Evolutionary conservation across 2,113 vertebrate species (phyloP).

Genomic region (Hystrix cristata): DNA sequence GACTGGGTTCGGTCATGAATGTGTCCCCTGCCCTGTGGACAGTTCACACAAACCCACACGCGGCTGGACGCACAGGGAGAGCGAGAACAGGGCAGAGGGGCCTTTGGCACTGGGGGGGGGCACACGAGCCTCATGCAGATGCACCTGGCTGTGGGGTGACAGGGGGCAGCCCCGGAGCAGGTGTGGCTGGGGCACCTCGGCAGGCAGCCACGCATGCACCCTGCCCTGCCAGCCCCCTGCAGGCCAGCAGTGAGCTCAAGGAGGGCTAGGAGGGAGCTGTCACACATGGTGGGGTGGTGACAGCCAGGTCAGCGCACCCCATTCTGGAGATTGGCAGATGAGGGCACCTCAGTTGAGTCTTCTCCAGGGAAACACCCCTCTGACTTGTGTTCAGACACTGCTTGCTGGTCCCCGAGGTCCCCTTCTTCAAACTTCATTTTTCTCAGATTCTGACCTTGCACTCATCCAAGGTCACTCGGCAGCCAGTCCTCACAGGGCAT

Average conservation of each 20-base stretch:
- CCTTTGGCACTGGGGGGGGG: background rate
- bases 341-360: background rate
- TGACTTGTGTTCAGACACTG: background rate
- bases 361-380: rapidly evolving
- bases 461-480: rapidly evolving
- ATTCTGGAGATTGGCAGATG: background rate
- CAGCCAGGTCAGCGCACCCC: rapidly evolving
- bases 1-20: rapidly evolving
- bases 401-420: background rate
- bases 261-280: background rate
- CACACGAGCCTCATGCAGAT: rapidly evolving
- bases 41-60: too few species aligned
- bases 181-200: background rate
- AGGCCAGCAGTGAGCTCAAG: background rate
- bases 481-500: rapidly evolving
- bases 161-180: rapidly evolving
- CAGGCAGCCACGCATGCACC: background rate
- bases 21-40: background rate
- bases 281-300: rapidly evolving
- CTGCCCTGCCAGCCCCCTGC: background rate
- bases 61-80: background rate
- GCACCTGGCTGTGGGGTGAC: rapidly evolving
- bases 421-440: background rate
- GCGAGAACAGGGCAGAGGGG: background rate
- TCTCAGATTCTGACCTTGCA: background rate